These are phyloP conservation scores for Calephelis perditalis DNA, from an alignment of 2,888 invertebrate genomes.

Conservation along the genomic window DNA sequence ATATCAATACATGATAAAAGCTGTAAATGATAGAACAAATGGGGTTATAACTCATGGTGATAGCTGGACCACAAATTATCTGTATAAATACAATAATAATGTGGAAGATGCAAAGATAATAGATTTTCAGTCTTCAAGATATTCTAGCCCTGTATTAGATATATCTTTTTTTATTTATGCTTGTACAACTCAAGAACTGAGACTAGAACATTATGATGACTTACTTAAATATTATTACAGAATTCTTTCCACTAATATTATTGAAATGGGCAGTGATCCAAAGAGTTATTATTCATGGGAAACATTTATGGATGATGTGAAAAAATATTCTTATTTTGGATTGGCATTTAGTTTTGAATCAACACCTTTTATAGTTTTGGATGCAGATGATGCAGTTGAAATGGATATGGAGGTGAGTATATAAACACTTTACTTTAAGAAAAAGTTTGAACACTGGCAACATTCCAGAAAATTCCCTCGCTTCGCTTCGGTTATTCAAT, in stretches of 20 bases:
- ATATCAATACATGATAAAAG: constrained; percentile 65
- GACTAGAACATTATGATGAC: constrained; percentile 77
- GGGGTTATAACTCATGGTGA: constrained; percentile 84
- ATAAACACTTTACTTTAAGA: no score
- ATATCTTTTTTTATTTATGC: constrained; percentile 73
- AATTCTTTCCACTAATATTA: constrained; percentile 71
- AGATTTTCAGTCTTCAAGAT: constrained; percentile 83
- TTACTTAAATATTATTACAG: constrained; percentile 80
- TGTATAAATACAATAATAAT: constrained; percentile 60
- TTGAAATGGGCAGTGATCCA: constrained; percentile 79
- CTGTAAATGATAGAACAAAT: constrained; percentile 53
- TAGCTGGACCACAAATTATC: constrained; percentile 85
- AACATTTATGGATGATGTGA: constrained; percentile 72
- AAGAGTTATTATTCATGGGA: constrained; percentile 70
- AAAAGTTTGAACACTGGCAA: no score
- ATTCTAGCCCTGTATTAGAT: constrained; percentile 77
- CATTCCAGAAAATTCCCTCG: no score
- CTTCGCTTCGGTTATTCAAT: no score
- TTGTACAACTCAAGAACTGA: constrained; percentile 79
- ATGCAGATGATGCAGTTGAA: constrained; percentile 76
- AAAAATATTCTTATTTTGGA: constrained; percentile 76
- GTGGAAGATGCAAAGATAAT: constrained; percentile 77
- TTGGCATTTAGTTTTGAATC: constrained; percentile 80
- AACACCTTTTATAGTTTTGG: constrained; percentile 74
- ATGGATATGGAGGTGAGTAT: constrained; percentile 74